phyloP scores from a whole-genome alignment of 2,797 vertebrate genomes.

The Simalia tracyae region DNA sequence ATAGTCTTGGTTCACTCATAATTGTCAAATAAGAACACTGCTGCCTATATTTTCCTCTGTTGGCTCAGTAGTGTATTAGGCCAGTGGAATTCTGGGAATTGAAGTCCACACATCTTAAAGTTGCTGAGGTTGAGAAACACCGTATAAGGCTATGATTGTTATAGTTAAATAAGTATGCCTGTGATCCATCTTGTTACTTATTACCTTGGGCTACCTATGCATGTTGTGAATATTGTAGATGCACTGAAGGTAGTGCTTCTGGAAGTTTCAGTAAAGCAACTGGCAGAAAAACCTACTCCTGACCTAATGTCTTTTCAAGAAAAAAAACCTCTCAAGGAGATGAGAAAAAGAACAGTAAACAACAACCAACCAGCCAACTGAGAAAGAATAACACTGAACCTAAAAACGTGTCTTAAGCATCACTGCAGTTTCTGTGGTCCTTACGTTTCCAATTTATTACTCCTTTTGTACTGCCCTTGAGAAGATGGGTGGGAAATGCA shows the following conservation, averaged over 20 bases:
- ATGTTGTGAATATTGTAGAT: background rate
- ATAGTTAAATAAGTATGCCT: background rate
- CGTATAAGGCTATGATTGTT: background rate
- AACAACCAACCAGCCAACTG: background rate
- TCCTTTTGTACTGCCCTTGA: background rate
- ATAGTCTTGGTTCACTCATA: background rate
- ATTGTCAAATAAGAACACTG: background rate
- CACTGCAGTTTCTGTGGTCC: background rate
- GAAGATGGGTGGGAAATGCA: background rate
- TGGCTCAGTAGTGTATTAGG: background rate
- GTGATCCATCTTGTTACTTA: background rate
- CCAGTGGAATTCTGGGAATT: background rate
- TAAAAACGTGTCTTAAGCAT: background rate
- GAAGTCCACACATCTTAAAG: background rate
- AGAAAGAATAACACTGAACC: background rate
- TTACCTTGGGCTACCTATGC: background rate
- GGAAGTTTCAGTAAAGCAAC: background rate
- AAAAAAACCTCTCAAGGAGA: background rate
- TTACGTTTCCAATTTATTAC: background rate
- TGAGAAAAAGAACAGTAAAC: background rate
- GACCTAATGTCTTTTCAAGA: background rate
- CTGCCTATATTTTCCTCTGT: background rate
- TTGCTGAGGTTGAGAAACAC: background rate
- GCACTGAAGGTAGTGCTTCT: background rate
- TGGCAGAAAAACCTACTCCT: background rate